phyloP scores from a whole-genome alignment of 2,797 vertebrate genomes.

The Setipinna tenuifilis region DNA sequence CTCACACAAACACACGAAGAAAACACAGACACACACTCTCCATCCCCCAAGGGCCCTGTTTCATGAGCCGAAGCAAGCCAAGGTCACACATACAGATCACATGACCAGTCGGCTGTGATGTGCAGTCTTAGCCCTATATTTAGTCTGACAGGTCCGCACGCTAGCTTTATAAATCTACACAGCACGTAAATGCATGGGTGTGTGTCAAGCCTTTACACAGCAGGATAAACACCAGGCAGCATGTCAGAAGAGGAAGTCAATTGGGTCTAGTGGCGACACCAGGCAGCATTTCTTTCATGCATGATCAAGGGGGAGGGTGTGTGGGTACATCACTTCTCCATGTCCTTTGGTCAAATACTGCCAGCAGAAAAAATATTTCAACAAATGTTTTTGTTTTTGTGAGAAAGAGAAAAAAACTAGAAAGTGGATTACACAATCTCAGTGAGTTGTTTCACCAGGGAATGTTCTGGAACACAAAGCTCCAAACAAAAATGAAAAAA shows the following conservation, averaged over 20 bases:
- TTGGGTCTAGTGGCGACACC: too few species aligned
- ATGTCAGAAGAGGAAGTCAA: too few species aligned
- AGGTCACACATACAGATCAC: neutral
- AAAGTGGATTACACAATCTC: constrained; percentile 40
- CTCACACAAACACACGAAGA: too few species aligned
- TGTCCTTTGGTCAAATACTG: neutral
- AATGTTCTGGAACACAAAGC: constrained; percentile 21
- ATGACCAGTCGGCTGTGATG: neutral
- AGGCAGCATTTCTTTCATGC: too few species aligned
- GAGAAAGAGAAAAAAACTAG: constrained; percentile 21
- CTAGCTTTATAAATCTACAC: neutral
- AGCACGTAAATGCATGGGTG: neutral
- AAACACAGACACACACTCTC: neutral
- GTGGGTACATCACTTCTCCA: neutral
- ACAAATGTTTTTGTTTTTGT: neutral
- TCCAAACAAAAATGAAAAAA: constrained; percentile 29
- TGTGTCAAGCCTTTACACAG: neutral
- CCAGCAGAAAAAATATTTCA: neutral
- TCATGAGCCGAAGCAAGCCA: neutral
- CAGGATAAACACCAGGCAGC: neutral
- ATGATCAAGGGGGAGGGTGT: too few species aligned
- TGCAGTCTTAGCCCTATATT: neutral
- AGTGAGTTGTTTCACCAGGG: constrained; percentile 35
- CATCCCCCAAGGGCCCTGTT: constrained; percentile 34
- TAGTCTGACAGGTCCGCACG: neutral